Evolutionary conservation across 1,140 invertebrate species (phyloP), one percentile per base, ranked within the genome.

Genomic region (Caenorhabditis brenneri): DNA sequence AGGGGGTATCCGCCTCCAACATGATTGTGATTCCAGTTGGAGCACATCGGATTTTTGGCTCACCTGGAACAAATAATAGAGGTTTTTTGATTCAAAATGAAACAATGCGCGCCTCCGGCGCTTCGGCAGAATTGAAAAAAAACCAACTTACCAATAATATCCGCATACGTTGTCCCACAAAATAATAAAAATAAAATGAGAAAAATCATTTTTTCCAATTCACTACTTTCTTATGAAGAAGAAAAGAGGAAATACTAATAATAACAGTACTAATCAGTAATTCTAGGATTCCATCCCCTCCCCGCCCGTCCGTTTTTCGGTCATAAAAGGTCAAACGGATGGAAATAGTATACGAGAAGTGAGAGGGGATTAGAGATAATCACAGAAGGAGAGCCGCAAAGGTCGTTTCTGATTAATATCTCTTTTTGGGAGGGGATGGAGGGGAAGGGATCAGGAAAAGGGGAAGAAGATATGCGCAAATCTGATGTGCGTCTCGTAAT

Each of bases 231-330:
- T n/a, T n/a, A n/a, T n/a, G n/a, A n/a, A n/a, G 19, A 9, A 39
- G 36, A 24, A 42, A 15, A 36, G 7, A 74, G 33, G 15, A 16
- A 74, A 74, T 42, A n/a, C n/a, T n/a, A 74, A 74, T 74, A 74
- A 74, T 74, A 74, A 74, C 33, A 74, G 36, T 74, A 74, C 65
- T 74, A 74, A 74, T 74, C 65, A 74, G 65, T 42, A 46, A 74
- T 46, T 46, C 65, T 74, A 7, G 36, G 22, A 5, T 74, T 9
- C 65, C 65, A n/a, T 15, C 5, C 65, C n/a, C 16, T 10, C n/a
- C 9, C 58, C n/a, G 6, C 36, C 36, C 33, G 12, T 74, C 42
- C n/a, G n/a, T n/a, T n/a, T n/a, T n/a, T n/a, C 65, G 36, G 65
- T 31, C 65, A 31, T 74, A 33, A 24, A 42, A 74, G 65, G 65